Percentiles rank a stretch among this genome's conserved stretches.
phyloP scores from a whole-genome alignment of 2,797 vertebrate genomes.

The Crypturellus tataupa region DNA sequence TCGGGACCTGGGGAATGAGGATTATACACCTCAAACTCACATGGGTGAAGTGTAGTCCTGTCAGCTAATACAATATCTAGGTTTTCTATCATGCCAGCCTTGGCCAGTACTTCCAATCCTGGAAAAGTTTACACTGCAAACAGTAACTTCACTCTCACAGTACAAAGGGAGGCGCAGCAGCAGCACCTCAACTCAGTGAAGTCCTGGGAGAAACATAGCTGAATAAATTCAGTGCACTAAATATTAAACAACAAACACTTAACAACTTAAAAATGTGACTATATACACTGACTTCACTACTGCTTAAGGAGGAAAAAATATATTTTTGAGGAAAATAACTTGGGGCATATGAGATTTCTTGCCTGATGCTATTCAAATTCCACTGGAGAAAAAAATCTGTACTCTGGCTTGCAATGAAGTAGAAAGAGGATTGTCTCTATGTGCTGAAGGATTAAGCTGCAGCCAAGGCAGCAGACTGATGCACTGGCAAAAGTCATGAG shows the following conservation, averaged over 20 bases:
- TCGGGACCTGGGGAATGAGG: background rate
- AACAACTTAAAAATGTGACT: background rate
- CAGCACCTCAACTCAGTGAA: background rate
- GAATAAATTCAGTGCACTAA: background rate
- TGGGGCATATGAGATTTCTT: background rate
- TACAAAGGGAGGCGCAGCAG: background rate
- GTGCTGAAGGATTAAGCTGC: background rate
- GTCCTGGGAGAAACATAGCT: background rate
- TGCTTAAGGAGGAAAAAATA: accelerated
- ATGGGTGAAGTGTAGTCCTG: background rate
- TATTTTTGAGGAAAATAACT: background rate
- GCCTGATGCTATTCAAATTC: background rate
- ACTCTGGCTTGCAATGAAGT: slow-evolving; percentile 3
- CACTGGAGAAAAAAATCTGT: slow-evolving; percentile 13
- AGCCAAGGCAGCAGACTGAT: background rate
- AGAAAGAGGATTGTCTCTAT: slow-evolving; percentile 3
- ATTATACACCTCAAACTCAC: background rate
- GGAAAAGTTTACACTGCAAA: background rate
- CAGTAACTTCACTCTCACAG: background rate
- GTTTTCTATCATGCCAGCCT: background rate
- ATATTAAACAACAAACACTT: background rate
- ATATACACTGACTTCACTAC: background rate
- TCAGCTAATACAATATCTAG: background rate
- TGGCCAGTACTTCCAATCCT: background rate
- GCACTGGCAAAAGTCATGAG: background rate